A percentile compares a stretch with the other conserved stretches of the same genome.
Evolutionary conservation across 2,888 invertebrate genomes (phyloP).

Genomic region (Trachelus troglodyta): DNA sequence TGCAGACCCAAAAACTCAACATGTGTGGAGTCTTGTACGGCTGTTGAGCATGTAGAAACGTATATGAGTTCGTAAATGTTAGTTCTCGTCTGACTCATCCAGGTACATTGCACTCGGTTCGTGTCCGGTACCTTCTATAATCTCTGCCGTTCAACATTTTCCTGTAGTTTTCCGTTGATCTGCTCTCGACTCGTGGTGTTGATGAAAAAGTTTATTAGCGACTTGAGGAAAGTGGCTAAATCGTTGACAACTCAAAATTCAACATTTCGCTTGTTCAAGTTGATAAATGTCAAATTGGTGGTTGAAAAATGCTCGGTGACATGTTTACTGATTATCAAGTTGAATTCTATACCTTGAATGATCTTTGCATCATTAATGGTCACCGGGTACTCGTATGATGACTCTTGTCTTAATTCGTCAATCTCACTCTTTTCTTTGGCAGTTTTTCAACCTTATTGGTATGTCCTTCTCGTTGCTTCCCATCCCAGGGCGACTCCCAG

Average conservation of each 20-base stretch:
- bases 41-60: background rate
- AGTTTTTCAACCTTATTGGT: conserved; percentile 4
- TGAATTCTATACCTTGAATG: background rate
- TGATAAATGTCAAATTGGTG: background rate
- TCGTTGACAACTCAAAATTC: background rate
- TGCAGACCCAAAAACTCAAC: background rate
- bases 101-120: conserved; percentile 59
- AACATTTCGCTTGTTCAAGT: background rate
- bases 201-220: background rate
- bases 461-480: conserved; percentile 10
- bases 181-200: background rate
- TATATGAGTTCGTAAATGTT: conserved; percentile 31
- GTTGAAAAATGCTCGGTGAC: background rate
- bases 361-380: conserved; percentile 53
- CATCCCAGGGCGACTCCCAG: conserved; percentile 29
- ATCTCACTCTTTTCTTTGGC: conserved; percentile 14
- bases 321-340: background rate
- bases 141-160: background rate
- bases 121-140: conserved; percentile 37
- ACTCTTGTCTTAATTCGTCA: conserved; percentile 10
- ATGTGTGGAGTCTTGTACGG: too few species aligned
- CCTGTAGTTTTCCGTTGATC: background rate
- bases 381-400: conserved; percentile 21
- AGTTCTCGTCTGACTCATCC: conserved; percentile 53
- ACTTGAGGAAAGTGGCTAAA: too few species aligned